Evolutionary conservation across 2,888 invertebrate genomes (phyloP).

Genomic region (Drosophila paracracens): DNA sequence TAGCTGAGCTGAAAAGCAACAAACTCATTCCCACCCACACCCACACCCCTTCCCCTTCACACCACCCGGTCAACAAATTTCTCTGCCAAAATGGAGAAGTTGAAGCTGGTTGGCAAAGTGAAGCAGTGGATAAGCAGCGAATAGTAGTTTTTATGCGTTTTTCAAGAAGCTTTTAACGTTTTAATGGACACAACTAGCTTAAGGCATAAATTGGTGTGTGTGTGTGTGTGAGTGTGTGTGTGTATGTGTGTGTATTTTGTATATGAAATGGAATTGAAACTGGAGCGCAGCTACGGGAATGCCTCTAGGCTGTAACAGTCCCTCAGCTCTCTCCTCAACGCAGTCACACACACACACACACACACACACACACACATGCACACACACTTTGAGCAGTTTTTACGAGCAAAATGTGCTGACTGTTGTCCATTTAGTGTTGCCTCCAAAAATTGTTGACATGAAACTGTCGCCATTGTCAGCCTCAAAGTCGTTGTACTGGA

Average conservation of each 20-base stretch:
- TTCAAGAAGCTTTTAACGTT: conserved; percentile 80
- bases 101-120: conserved; percentile 10
- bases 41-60: neutral
- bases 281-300: conserved; percentile 3
- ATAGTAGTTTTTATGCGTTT: conserved; percentile 76
- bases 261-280: conserved; percentile 18
- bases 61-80: neutral
- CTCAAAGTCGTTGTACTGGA: conserved; percentile 1
- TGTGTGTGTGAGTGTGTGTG: neutral
- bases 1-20: neutral
- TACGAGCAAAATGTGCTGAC: conserved; percentile 77
- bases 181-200: conserved; percentile 67
- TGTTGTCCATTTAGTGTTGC: conserved; percentile 70
- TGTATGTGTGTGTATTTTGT: neutral
- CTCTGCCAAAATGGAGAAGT: conserved; percentile 1
- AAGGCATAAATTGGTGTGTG: conserved; percentile 1
- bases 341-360: neutral
- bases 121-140: conserved; percentile 22
- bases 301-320: conserved; percentile 13
- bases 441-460: conserved; percentile 68
- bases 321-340: too few relatives aligned
- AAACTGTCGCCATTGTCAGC: conserved; percentile 70
- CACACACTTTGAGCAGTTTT: conserved; percentile 47
- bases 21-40: neutral
- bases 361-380: neutral